These are phyloP conservation scores for Acronicta leporina DNA, from an alignment of 2,888 invertebrate species.

Conservation along the genomic window DNA sequence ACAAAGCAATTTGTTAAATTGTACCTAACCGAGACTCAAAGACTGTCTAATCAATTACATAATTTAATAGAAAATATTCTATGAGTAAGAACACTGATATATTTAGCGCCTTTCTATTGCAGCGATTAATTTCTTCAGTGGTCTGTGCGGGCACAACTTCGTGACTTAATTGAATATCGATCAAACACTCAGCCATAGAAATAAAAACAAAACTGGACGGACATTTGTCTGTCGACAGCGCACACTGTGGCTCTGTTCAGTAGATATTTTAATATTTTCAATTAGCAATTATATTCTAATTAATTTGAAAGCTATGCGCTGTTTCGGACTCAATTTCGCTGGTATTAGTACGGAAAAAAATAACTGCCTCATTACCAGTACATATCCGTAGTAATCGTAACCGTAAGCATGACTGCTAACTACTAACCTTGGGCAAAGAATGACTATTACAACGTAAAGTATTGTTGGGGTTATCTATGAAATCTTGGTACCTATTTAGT, in stretches of 20 bases:
- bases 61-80: conserved; percentile 26
- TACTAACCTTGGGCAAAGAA: too few relatives aligned
- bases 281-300: too few relatives aligned
- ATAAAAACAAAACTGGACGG: conserved; percentile 9
- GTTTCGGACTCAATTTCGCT: too few relatives aligned
- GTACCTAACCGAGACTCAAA: conserved; percentile 23
- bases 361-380: too few relatives aligned
- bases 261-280: neutral
- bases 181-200: conserved; percentile 22
- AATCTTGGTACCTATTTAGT: too few relatives aligned
- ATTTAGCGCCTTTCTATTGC: conserved; percentile 50
- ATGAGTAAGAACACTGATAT: conserved; percentile 24
- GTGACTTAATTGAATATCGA: conserved; percentile 47
- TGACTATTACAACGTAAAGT: too few relatives aligned
- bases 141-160: conserved; percentile 11
- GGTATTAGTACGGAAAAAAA: too few relatives aligned
- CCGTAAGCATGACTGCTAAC: too few relatives aligned
- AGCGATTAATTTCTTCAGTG: conserved; percentile 29
- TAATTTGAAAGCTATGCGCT: too few relatives aligned
- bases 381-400: too few relatives aligned
- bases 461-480: too few relatives aligned
- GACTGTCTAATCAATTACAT: conserved; percentile 25
- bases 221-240: neutral
- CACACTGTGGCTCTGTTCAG: neutral
- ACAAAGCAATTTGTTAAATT: conserved; percentile 46